Conservation (phyloP, 2,113 vertebrate genomes). For the Cygnus buccinator region DNA sequence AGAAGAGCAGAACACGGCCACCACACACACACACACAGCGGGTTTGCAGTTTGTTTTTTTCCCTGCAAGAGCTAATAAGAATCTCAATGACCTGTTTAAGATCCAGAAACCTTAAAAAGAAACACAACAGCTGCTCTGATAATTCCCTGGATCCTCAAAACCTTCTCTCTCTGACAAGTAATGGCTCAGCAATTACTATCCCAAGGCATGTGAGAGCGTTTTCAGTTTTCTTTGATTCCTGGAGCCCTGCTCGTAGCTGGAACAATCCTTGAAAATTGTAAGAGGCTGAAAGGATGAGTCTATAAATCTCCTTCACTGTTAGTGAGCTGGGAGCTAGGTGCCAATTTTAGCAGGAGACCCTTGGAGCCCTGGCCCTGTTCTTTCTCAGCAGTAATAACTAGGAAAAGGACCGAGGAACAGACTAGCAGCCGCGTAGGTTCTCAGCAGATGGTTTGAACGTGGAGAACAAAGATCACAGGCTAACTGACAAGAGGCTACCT, state of each 20-base stretch:
- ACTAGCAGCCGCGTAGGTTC: constrained; percentile 73
- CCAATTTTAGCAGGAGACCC: constrained; percentile 59
- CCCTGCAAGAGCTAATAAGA: constrained; percentile 21
- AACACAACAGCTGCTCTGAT: constrained; percentile 57
- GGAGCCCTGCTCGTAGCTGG: constrained; percentile 14
- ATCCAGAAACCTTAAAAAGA: constrained; percentile 66
- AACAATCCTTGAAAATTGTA: constrained; percentile 38
- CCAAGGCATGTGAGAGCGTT: constrained; percentile 31
- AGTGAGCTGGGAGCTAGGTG: not conserved
- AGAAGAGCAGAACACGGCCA: not conserved
- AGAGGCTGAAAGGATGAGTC: constrained; percentile 29
- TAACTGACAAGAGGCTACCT: constrained; percentile 84
- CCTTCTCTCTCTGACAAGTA: constrained; percentile 63
- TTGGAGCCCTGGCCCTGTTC: constrained; percentile 56
- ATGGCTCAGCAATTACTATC: constrained; percentile 62
- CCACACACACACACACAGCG: fast-evolving
- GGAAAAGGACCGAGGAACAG: constrained; percentile 69
- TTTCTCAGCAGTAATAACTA: constrained; percentile 71
- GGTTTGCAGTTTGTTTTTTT: not conserved
- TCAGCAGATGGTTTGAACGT: constrained; percentile 84
- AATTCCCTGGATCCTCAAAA: constrained; percentile 63
- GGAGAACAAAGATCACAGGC: constrained; percentile 85
- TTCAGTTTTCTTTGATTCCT: constrained; percentile 45
- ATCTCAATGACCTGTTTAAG: constrained; percentile 62
- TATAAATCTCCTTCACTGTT: constrained; percentile 60